Conservation (phyloP, 92 coral and sea anemone genomes). For the Porites divaricata region DNA sequence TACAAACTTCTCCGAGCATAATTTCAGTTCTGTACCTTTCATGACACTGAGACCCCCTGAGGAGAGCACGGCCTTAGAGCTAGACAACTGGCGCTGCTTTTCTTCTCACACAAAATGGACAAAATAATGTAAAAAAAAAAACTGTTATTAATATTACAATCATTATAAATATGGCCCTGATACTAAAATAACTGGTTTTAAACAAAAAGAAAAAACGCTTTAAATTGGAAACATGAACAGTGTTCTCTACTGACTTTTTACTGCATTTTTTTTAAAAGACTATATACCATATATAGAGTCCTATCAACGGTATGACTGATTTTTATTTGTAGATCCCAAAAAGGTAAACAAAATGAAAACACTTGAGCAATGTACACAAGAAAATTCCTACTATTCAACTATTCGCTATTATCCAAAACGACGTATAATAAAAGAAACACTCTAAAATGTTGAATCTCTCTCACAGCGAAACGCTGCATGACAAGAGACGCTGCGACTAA, state of each 20-base stretch:
- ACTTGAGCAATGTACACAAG: neutral
- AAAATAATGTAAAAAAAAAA: neutral
- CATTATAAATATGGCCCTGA: no score
- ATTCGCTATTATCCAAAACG: neutral
- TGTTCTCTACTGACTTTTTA: neutral
- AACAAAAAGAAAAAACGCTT: slow-evolving; percentile 5
- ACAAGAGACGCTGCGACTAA: slow-evolving; percentile 3
- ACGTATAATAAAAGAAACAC: neutral
- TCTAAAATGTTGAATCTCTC: neutral
- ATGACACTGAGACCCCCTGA: slow-evolving; percentile 18
- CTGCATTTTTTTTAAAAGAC: neutral
- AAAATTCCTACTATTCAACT: neutral
- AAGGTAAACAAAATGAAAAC: neutral
- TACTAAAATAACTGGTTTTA: neutral
- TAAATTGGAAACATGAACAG: neutral
- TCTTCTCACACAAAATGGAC: slow-evolving; percentile 10
- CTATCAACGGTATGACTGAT: neutral
- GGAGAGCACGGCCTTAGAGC: slow-evolving; percentile 14
- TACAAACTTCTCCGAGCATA: neutral
- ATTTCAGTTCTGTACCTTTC: neutral
- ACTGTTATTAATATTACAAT: neutral
- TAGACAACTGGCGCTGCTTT: slow-evolving; percentile 50
- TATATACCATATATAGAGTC: no score
- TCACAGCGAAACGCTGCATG: slow-evolving; percentile 31
- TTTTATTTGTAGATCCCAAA: neutral